These are phyloP conservation scores for Halictus rubicundus DNA, from an alignment of 1,140 invertebrate genomes.

Conservation along the genomic window DNA sequence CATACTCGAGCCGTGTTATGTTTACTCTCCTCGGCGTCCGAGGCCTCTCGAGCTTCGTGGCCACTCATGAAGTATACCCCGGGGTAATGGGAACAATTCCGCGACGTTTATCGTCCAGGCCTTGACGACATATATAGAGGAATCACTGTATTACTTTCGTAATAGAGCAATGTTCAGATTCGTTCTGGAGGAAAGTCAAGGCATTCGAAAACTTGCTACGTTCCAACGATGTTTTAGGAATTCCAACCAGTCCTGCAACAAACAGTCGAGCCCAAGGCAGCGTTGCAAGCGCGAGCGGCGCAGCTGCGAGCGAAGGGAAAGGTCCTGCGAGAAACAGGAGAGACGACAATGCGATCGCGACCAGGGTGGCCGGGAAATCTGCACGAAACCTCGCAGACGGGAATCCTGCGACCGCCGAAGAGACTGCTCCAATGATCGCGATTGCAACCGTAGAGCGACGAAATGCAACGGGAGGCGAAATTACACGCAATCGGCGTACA, in stretches of 20 bases:
- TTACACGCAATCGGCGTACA: constrained; percentile 6
- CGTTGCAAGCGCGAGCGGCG: not conserved
- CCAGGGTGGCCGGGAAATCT: not conserved
- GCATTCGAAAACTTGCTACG: no score
- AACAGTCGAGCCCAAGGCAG: not conserved
- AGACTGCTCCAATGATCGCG: not conserved
- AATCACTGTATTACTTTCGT: no score
- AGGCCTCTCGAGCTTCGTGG: no score
- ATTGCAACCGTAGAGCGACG: not conserved
- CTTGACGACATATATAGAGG: no score
- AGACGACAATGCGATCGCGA: not conserved
- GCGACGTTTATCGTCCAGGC: no score
- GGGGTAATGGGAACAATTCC: no score
- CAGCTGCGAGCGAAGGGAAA: not conserved
- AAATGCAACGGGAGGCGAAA: constrained; percentile 18
- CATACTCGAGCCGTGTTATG: no score
- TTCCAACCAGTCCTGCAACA: not conserved
- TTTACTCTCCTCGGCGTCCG: no score
- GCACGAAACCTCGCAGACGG: not conserved
- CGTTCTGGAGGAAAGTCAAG: no score
- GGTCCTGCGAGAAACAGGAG: not conserved
- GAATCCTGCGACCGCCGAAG: not conserved
- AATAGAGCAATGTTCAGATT: no score
- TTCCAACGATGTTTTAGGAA: no score
- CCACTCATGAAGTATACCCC: no score